Evolutionary conservation across 2,888 invertebrate species (phyloP).

Genomic region (Torymus texanus): DNA sequence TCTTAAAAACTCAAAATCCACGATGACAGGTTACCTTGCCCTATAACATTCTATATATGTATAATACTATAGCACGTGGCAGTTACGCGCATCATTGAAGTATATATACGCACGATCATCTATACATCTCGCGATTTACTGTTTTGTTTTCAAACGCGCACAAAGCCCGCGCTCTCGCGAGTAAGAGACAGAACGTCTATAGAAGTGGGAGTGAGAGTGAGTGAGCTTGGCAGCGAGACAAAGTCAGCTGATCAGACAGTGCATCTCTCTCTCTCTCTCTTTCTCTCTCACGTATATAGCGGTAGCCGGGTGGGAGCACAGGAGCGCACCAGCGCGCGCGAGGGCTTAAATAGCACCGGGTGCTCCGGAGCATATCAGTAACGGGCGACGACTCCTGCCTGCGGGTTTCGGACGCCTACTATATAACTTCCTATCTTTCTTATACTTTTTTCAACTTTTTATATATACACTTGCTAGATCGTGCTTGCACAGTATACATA

Average conservation of each 20-base stretch:
- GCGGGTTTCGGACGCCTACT: slow-evolving; percentile 48
- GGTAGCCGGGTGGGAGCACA: neutral
- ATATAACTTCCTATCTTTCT: neutral
- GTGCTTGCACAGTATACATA: too few species aligned
- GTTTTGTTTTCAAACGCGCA: slow-evolving; percentile 72
- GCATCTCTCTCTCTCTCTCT: slow-evolving; percentile 56
- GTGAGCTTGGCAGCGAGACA: slow-evolving; percentile 56
- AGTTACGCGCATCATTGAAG: neutral
- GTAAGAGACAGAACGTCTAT: slow-evolving; percentile 6
- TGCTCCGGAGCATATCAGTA: slow-evolving; percentile 68
- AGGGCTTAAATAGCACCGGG: slow-evolving; percentile 73
- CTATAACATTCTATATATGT: slow-evolving; percentile 7
- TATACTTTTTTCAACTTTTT: too few species aligned
- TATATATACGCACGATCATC: too few species aligned
- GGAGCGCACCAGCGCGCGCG: slow-evolving; percentile 44
- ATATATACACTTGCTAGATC: too few species aligned
- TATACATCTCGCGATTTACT: slow-evolving; percentile 48
- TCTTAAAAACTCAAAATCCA: too few species aligned
- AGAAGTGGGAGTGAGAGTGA: slow-evolving; percentile 30
- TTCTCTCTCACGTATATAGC: too few species aligned
- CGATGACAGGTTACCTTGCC: slow-evolving; percentile 38
- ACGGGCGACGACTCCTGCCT: slow-evolving; percentile 66
- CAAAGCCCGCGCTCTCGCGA: slow-evolving; percentile 8
- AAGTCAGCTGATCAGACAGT: slow-evolving; percentile 71
- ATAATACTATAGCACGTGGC: slow-evolving; percentile 12